phyloP scores from a whole-genome alignment of 2,888 invertebrate species.

The Euspilapteryx auroguttella region DNA sequence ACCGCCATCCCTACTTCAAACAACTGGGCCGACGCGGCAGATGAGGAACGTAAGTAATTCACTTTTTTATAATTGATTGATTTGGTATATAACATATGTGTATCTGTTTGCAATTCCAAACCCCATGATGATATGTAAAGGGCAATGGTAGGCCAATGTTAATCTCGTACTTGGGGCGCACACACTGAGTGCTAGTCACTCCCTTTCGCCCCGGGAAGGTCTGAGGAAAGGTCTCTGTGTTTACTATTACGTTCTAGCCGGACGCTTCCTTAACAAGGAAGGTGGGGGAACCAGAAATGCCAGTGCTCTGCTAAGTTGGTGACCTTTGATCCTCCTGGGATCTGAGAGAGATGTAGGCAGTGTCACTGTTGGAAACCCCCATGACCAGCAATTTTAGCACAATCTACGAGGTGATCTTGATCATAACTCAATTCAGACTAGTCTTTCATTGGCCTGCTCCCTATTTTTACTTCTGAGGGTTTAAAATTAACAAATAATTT shows the following conservation, averaged over 20 bases:
- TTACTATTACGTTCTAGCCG: constrained; percentile 67
- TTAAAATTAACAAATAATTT: constrained; percentile 3
- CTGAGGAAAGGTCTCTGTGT: constrained; percentile 69
- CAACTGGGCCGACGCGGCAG: constrained; percentile 83
- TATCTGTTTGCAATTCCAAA: constrained; percentile 6
- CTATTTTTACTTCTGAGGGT: constrained; percentile 40
- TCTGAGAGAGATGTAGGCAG: constrained; percentile 43
- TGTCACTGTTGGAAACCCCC: constrained; percentile 68
- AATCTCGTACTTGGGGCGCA: constrained; percentile 77
- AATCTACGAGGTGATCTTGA: constrained; percentile 70
- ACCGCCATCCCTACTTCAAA: constrained; percentile 61
- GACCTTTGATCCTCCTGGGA: constrained; percentile 49
- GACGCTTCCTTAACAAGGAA: constrained; percentile 66
- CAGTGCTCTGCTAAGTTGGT: constrained; percentile 44
- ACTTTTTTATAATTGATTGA: constrained; percentile 2
- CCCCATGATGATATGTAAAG: constrained; percentile 46
- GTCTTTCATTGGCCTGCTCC: constrained; percentile 69
- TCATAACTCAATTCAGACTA: constrained; percentile 88
- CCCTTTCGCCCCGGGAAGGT: constrained; percentile 75
- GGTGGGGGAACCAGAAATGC: constrained; percentile 76
- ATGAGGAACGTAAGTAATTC: constrained; percentile 69
- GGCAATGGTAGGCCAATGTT: constrained; percentile 65
- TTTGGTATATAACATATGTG: no score
- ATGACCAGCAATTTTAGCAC: constrained; percentile 73
- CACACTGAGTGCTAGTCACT: constrained; percentile 65